Evolutionary conservation across 2,888 invertebrate genomes (phyloP), one percentile per base, ranked within the genome.

Genomic region (Dasypolia templi): DNA sequence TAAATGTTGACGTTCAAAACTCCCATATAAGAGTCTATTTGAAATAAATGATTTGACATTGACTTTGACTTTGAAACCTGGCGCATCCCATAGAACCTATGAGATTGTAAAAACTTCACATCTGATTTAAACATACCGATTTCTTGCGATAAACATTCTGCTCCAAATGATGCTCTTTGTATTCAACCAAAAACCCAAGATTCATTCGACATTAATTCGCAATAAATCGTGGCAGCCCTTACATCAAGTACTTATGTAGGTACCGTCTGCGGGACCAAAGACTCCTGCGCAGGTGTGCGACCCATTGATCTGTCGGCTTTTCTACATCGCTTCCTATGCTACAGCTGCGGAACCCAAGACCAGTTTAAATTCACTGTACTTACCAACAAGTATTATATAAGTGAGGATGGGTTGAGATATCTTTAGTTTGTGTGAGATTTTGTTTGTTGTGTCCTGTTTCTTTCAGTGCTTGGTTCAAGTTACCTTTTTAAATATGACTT

Each of bases 211-310:
- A 51, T 56, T 77, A 72, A 63, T 61, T 56, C 22, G 56, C 56
- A 59, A 63, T 44, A 44, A 65, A 68, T 69, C 22, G 72, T 69
- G 82, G 19, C 68, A 80, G 65, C 80, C 80, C 80, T 80, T 64
- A 62, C 51, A 29, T 29, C 39, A 32, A 39, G 81, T 81, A 82
- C 80, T 72, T 66, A 44, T 35, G 53, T 61, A 64, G 44, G 64
- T 53, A 66, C 65, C 55, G 71, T 75, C 71, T 75, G 63, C 66
- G 71, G 59, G 62, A 35, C 71, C 73, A 81, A 66, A 79, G 71
- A 68, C 65, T 75, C 83, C 46, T 63, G 68, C 88, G 91, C 91
- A 92, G 91, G 91, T 92, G 91, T 90, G 90, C 89, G 58, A 63
- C 63, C 80, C 75, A 86, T 88, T 83, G 81, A 86, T 79, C 81